Evolutionary conservation across 2,113 vertebrate species (phyloP).

Genomic region (Nipponia nippon): DNA sequence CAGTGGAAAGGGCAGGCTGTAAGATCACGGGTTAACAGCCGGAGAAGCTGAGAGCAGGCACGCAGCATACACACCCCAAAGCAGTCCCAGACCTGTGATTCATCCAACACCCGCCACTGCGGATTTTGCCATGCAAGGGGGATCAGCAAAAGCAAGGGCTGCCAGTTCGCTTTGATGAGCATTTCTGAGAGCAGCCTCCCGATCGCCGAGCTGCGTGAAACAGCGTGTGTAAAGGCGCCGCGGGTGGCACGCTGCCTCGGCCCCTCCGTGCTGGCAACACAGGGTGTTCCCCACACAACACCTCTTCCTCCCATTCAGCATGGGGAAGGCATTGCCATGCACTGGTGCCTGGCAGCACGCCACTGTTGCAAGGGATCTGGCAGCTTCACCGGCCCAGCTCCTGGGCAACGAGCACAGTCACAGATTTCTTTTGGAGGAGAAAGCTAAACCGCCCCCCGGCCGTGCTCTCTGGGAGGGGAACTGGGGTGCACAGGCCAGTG

Average conservation of each 20-base stretch:
- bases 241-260: neutral
- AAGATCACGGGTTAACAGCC: neutral
- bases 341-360: conserved; percentile 5
- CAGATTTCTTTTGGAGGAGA: neutral
- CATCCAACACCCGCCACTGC: neutral
- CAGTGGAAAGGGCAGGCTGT: neutral
- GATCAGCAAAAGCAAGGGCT: neutral
- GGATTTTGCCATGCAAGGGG: neutral
- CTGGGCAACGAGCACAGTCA: neutral
- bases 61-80: rapidly evolving
- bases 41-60: neutral
- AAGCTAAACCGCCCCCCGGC: rapidly evolving
- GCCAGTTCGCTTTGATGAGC: neutral
- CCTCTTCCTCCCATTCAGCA: conserved; percentile 73
- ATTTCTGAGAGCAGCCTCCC: neutral
- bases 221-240: neutral
- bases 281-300: conserved; percentile 56
- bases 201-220: neutral
- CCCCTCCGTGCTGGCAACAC: neutral
- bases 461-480: rapidly evolving
- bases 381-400: neutral
- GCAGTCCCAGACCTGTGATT: neutral
- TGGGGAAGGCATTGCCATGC: neutral
- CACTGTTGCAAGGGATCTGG: neutral
- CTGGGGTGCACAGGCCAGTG: rapidly evolving